Conservation (phyloP, 2,797 vertebrate genomes). For the Vespertilio murinus region DNA sequence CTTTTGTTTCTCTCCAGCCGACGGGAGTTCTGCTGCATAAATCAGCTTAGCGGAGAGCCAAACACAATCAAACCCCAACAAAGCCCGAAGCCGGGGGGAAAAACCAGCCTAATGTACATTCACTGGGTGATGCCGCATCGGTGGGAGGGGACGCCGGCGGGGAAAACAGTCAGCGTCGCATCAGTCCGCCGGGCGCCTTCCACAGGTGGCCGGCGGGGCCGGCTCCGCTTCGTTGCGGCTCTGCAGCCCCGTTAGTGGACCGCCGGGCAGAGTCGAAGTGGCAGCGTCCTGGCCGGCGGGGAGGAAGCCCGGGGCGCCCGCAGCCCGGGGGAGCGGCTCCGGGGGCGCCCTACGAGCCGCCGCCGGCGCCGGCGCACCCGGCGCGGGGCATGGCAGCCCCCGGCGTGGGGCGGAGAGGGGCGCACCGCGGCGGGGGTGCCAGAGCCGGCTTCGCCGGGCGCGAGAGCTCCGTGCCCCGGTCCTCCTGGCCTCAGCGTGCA, state of each 20-base stretch:
- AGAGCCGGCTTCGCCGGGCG: constrained; percentile 45
- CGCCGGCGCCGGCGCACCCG: neutral
- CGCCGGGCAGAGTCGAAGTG: neutral
- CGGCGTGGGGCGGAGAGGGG: neutral
- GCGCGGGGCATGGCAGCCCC: neutral
- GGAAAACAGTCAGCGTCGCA: constrained; percentile 51
- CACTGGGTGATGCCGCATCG: constrained; percentile 68
- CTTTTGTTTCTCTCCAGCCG: constrained; percentile 77
- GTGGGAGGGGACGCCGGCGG: constrained; percentile 72
- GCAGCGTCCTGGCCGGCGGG: constrained; percentile 29
- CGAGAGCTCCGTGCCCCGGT: constrained; percentile 53
- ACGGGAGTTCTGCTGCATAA: constrained; percentile 75
- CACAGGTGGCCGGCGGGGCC: constrained; percentile 75
- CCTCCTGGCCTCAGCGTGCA: constrained; percentile 12
- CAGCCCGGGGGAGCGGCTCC: neutral
- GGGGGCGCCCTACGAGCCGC: constrained; percentile 20
- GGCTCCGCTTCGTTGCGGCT: constrained; percentile 9
- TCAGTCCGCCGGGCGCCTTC: constrained; percentile 53
- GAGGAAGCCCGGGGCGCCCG: constrained; percentile 43
- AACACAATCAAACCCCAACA: constrained; percentile 78
- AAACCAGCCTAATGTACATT: constrained; percentile 73
- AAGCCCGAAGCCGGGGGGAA: constrained; percentile 70
- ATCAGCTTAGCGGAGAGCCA: constrained; percentile 77
- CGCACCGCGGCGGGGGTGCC: neutral
- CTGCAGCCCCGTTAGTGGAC: neutral